Percentiles rank a stretch among this genome's conserved stretches.
phyloP scores from a whole-genome alignment of 1,140 invertebrate species.

The Formica exsecta region DNA sequence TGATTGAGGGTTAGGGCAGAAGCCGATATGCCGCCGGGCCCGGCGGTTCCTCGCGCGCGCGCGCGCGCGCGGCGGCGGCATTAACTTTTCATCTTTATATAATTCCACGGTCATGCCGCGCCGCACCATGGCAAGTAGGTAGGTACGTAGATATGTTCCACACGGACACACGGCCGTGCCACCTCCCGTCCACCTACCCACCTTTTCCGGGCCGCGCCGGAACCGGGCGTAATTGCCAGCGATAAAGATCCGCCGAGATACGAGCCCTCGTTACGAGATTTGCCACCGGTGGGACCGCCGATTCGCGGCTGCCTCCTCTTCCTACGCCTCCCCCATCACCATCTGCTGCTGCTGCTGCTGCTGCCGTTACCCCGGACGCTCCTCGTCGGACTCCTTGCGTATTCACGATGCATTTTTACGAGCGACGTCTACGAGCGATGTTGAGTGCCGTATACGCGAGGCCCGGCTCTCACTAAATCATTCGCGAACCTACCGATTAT shows the following conservation, averaged over 20 bases:
- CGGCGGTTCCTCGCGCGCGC: slow-evolving; percentile 39
- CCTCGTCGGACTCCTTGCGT: slow-evolving; percentile 59
- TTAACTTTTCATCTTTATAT: slow-evolving; percentile 87
- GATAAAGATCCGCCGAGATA: slow-evolving; percentile 79
- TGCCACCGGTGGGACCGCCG: slow-evolving; percentile 74
- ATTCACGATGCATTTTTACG: slow-evolving; percentile 71
- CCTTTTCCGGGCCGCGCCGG: slow-evolving; percentile 67
- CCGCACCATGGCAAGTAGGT: slow-evolving; percentile 2
- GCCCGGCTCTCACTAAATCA: slow-evolving; percentile 54
- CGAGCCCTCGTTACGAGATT: slow-evolving; percentile 75
- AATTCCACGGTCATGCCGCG: slow-evolving; percentile 81
- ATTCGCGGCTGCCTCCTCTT: slow-evolving; percentile 42
- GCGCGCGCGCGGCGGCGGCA: slow-evolving; percentile 67
- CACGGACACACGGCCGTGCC: slow-evolving; percentile 63
- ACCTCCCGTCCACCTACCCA: background rate
- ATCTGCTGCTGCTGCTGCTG: no score
- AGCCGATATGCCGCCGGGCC: slow-evolving; percentile 77
- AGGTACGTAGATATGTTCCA: slow-evolving; percentile 24
- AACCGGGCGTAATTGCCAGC: slow-evolving; percentile 77
- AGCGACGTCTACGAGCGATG: slow-evolving; percentile 60
- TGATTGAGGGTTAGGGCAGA: slow-evolving; percentile 86
- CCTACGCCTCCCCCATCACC: background rate
- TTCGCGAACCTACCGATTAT: slow-evolving; percentile 67
- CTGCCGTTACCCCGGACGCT: background rate
- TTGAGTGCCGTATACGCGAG: slow-evolving; percentile 41